A percentile compares a stretch with the other conserved stretches of the same genome.
Evolutionary conservation across 2,797 vertebrate genomes (phyloP).

Genomic region (Xiphophorus birchmanni): DNA sequence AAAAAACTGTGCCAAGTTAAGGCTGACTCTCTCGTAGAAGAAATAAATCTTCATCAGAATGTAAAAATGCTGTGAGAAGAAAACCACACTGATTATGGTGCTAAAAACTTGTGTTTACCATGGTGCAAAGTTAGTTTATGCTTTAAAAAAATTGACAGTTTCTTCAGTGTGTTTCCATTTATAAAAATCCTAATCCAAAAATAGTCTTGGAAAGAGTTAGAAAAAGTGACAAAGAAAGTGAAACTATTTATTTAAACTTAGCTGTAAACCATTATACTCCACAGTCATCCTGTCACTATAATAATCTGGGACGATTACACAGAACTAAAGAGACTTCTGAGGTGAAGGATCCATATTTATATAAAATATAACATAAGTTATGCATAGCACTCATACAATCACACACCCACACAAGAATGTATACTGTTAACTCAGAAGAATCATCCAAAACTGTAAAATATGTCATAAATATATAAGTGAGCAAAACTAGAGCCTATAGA

Average conservation of each 20-base stretch:
- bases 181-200: neutral
- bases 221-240: neutral
- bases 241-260: neutral
- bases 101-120: neutral
- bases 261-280: neutral
- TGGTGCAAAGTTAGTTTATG: neutral
- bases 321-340: neutral
- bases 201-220: neutral
- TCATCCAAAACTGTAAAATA: constrained; percentile 5
- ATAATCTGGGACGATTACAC: neutral
- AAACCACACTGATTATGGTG: neutral
- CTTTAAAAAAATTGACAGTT: neutral
- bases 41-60: neutral
- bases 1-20: neutral
- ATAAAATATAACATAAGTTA: constrained; percentile 7
- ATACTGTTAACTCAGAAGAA: constrained; percentile 10
- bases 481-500: constrained; percentile 1
- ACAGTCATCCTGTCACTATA: neutral
- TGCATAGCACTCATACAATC: constrained; percentile 17
- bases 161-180: neutral
- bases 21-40: neutral
- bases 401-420: constrained; percentile 18
- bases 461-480: neutral
- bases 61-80: neutral
- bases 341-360: constrained; percentile 3